A percentile compares a stretch with the other conserved stretches of the same genome.
Evolutionary conservation across 1,140 invertebrate genomes (phyloP).

Genomic region (Cyclargus thomasi): DNA sequence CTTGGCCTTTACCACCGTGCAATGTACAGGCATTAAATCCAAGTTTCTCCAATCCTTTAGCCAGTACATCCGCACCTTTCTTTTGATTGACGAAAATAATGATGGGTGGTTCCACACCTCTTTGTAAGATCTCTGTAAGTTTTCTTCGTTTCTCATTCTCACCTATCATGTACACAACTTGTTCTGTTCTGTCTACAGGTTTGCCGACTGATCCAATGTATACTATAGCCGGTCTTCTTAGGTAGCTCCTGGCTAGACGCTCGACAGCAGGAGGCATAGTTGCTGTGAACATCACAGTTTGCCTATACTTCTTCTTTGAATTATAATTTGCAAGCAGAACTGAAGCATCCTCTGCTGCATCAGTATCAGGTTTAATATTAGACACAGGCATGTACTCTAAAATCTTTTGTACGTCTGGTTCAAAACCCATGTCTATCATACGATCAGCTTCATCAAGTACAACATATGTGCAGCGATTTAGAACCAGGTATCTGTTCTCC

Average conservation of each 20-base stretch:
- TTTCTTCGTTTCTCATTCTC: slow-evolving; percentile 96
- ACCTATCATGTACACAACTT: slow-evolving; percentile 96
- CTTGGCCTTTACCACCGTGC: slow-evolving; percentile 99
- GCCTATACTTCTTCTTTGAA: slow-evolving; percentile 97
- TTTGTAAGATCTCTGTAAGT: slow-evolving; percentile 89
- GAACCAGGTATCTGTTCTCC: slow-evolving; percentile 97
- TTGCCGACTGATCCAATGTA: slow-evolving; percentile 99
- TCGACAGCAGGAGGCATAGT: slow-evolving; percentile 99
- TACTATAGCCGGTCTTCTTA: slow-evolving; percentile 96
- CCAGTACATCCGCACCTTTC: slow-evolving; percentile 98
- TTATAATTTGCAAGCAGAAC: slow-evolving; percentile 95
- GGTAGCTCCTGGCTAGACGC: slow-evolving; percentile 94
- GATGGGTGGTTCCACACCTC: slow-evolving; percentile 95
- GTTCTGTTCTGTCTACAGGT: slow-evolving; percentile 98
- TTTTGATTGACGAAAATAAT: slow-evolving; percentile 99
- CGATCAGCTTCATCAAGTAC: slow-evolving; percentile 97
- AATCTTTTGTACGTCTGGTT: slow-evolving; percentile 98
- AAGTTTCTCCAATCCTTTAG: slow-evolving; percentile 97
- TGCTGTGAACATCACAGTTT: slow-evolving; percentile 99
- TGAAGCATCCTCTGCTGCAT: slow-evolving; percentile 97
- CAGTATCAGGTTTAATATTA: slow-evolving; percentile 98
- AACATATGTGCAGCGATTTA: slow-evolving; percentile 96
- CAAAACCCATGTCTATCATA: slow-evolving; percentile 99
- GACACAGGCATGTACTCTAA: slow-evolving; percentile 98
- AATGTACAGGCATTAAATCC: slow-evolving; percentile 97